Evolutionary conservation across 2,888 invertebrate genomes (phyloP), one percentile per base, ranked within the genome.

Genomic region (Heteromyza rotundicornis): DNA sequence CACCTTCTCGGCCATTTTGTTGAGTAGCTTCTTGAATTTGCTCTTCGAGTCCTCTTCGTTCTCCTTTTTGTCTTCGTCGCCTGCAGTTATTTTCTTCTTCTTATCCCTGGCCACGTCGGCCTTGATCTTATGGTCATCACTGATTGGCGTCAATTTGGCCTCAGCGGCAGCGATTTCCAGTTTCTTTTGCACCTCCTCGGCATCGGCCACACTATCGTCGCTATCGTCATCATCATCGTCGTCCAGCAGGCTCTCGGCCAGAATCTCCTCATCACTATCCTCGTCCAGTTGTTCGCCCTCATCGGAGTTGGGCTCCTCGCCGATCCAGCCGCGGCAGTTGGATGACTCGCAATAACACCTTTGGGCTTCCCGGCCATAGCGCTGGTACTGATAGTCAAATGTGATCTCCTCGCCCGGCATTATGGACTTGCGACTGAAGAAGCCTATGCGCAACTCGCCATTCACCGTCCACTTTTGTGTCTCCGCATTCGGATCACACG

Each of bases 401-500:
- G 98, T 98, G 57, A 99, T 91, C 84, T 99, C 99, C 81, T 98
- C 97, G 0, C 95, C 95, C 0, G 89, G 87, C 55, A 86, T 82
- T 62, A 99, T 92, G 27, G 89, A 88, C 68, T 92, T 87, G 65
- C 90, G 91, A 70, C 96, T 92, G 84, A 99, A 99, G 85, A 99
- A 99, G 0, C 99, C 99, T 73, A 99, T 95, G 68, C 98, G 86
- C 50, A 98, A 84, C 80, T 96, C 95, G 0, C 95, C 95, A 75
- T 94, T 94, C 0, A 95, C 95, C 0, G 94, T 95, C 95, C 95
- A 95, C 84, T 99, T 99, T 84, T 99, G 98, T 0, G 98, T 98
- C 84, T 96, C 96, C 2, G 97, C 94, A 82, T 99, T 99, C 0
- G 99, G 99, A 73, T 98, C 96, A 81, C 99, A 99, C 51, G 97